A percentile compares a stretch with the other conserved stretches of the same genome.
These are phyloP conservation scores for Melanostigma gelatinosum DNA, from an alignment of 2,113 vertebrate genomes.

Conservation along the genomic window DNA sequence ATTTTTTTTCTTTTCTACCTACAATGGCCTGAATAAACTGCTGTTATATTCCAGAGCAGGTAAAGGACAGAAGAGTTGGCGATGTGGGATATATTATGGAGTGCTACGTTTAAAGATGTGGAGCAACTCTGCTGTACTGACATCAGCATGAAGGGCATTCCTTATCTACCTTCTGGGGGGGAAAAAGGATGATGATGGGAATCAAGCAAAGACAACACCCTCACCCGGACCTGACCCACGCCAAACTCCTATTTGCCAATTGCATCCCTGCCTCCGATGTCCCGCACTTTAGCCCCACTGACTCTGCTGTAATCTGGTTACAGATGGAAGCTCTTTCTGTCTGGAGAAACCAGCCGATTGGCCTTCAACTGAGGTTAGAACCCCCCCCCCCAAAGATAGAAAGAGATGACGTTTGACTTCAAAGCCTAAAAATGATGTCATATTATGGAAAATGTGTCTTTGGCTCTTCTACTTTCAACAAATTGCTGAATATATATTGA, in stretches of 20 bases:
- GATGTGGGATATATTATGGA: background rate
- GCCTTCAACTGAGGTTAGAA: slow-evolving; percentile 40
- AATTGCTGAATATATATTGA: slow-evolving; percentile 1
- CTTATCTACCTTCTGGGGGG: background rate
- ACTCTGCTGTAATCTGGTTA: slow-evolving; percentile 72
- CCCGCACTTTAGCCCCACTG: slow-evolving; percentile 50
- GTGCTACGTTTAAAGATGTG: background rate
- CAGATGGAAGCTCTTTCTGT: slow-evolving; percentile 43
- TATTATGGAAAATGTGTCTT: background rate
- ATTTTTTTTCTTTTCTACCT: no score
- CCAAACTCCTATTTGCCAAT: slow-evolving; percentile 67
- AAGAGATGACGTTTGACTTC: slow-evolving; percentile 32
- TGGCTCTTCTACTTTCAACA: background rate
- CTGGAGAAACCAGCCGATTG: slow-evolving; percentile 48
- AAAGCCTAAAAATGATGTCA: slow-evolving; percentile 2
- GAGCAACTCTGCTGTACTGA: background rate
- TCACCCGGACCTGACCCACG: slow-evolving; percentile 49
- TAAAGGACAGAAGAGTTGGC: background rate
- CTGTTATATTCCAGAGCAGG: background rate
- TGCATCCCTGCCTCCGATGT: slow-evolving; percentile 55
- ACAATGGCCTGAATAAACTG: no score
- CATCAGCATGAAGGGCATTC: slow-evolving; percentile 20
- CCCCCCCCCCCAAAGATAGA: slow-evolving; percentile 4
- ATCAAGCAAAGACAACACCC: background rate
- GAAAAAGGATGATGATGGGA: background rate